Conservation (phyloP, 2,888 invertebrate genomes). For the Margaritifera margaritifera region DNA sequence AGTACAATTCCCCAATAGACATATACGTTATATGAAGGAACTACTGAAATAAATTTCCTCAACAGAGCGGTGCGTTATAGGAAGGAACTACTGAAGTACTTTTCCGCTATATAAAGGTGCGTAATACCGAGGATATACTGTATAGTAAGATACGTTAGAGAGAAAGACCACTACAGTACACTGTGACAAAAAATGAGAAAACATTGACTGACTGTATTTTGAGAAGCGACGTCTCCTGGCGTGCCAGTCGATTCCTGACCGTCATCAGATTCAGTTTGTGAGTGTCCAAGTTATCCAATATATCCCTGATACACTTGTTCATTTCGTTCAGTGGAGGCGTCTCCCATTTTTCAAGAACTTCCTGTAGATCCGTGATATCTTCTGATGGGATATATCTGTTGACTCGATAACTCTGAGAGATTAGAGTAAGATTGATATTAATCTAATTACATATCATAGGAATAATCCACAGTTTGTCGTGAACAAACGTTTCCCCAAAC, state of each 20-base stretch:
- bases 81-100: too few species aligned
- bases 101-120: too few species aligned
- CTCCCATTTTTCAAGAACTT: conserved; percentile 58
- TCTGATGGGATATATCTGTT: conserved; percentile 52
- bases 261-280: conserved; percentile 57
- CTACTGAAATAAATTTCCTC: too few species aligned
- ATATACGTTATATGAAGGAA: too few species aligned
- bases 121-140: neutral
- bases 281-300: conserved; percentile 54
- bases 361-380: conserved; percentile 46
- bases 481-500: too few species aligned
- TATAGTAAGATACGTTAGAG: neutral
- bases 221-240: conserved; percentile 52
- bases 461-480: too few species aligned
- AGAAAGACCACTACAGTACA: neutral
- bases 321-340: conserved; percentile 56
- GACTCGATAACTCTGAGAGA: conserved; percentile 18
- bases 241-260: conserved; percentile 52
- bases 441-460: too few species aligned
- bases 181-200: too few species aligned
- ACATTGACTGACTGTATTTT: conserved; percentile 52
- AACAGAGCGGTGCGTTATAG: too few species aligned
- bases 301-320: conserved; percentile 52
- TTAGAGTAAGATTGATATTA: too few species aligned
- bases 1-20: too few species aligned